Conservation (phyloP, 2,113 vertebrate genomes). For the Bubo scandiacus region DNA sequence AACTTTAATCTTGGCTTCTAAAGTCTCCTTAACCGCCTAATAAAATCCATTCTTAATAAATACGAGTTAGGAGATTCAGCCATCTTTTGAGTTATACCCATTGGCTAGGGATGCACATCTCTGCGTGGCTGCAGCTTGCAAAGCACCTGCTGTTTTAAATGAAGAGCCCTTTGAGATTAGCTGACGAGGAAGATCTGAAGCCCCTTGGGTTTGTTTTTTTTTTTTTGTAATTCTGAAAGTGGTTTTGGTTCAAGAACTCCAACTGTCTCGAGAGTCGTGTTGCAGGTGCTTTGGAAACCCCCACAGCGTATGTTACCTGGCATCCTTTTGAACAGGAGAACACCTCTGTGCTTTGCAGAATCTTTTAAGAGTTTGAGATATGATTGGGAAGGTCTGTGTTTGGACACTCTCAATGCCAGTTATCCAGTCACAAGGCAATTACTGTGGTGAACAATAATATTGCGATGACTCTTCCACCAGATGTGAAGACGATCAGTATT, state of each 20-base stretch:
- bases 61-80: background rate
- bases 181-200: background rate
- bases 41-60: constrained; percentile 28
- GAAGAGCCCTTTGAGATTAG: background rate
- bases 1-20: constrained; percentile 25
- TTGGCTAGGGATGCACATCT: background rate
- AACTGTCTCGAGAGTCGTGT: accelerated
- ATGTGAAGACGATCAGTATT: background rate
- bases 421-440: accelerated
- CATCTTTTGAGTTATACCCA: background rate
- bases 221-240: background rate
- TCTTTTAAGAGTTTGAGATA: background rate
- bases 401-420: accelerated
- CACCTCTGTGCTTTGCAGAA: background rate
- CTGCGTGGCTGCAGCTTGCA: background rate
- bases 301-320: accelerated
- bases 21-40: background rate
- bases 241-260: background rate
- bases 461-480: background rate
- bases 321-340: background rate
- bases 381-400: background rate
- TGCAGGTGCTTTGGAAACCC: background rate
- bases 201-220: background rate
- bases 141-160: background rate
- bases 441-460: accelerated